Evolutionary conservation across 2,888 invertebrate species (phyloP).

Genomic region (Neoitamus cyanurus): DNA sequence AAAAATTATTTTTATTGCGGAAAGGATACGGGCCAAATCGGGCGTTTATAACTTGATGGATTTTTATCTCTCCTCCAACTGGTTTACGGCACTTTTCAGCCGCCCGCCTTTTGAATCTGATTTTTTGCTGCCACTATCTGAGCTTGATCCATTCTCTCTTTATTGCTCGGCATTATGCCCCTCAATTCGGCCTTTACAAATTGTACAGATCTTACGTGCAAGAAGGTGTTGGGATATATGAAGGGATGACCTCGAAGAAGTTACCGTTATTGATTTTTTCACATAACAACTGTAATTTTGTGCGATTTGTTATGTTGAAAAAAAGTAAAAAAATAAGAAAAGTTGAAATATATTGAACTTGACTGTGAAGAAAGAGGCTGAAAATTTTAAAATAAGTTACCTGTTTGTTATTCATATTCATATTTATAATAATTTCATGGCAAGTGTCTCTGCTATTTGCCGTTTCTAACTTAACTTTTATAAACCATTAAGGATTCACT

Average conservation of each 20-base stretch:
- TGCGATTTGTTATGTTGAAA: too few relatives aligned
- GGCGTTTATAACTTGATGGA: neutral
- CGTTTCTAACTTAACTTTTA: too few relatives aligned
- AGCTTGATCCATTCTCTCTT: neutral
- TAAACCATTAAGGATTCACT: too few relatives aligned
- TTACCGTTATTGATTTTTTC: neutral
- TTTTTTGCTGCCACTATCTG: neutral
- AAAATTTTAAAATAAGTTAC: too few relatives aligned
- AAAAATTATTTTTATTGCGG: neutral
- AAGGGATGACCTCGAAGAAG: neutral
- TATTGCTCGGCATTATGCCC: neutral
- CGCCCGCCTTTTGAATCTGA: neutral
- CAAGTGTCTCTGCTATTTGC: too few relatives aligned
- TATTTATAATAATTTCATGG: too few relatives aligned
- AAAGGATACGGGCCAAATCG: neutral
- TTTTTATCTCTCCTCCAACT: neutral
- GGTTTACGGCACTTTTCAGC: neutral
- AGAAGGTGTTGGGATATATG: neutral
- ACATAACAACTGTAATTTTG: neutral
- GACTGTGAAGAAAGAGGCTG: too few relatives aligned
- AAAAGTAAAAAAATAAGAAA: too few relatives aligned
- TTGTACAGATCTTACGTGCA: neutral
- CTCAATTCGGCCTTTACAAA: neutral
- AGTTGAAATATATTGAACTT: too few relatives aligned
- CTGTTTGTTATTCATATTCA: too few relatives aligned